Evolutionary conservation across 2,888 invertebrate species (phyloP).

Genomic region (Osmoderma eremita): DNA sequence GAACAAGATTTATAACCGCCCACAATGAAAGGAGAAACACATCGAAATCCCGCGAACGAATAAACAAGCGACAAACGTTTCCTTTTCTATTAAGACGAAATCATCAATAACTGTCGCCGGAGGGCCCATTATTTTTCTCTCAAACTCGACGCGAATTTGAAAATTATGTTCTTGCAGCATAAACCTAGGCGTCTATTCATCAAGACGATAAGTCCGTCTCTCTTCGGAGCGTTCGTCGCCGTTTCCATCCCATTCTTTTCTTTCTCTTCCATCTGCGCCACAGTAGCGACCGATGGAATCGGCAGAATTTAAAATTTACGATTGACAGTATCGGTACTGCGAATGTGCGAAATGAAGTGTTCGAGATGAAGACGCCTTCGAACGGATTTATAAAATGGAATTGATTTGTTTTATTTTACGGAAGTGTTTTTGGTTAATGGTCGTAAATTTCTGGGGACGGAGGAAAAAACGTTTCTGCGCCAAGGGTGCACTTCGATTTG

Average conservation of each 20-base stretch:
- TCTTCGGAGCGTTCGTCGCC: neutral
- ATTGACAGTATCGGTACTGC: constrained; percentile 8
- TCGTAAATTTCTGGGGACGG: constrained; percentile 4
- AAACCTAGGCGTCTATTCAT: constrained; percentile 30
- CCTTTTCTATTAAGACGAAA: constrained; percentile 35
- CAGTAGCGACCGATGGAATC: neutral
- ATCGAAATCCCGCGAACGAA: neutral
- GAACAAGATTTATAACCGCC: too few relatives aligned
- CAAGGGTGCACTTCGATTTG: too few relatives aligned
- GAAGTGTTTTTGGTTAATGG: constrained; percentile 8
- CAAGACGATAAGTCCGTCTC: neutral
- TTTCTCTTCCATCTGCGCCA: too few relatives aligned
- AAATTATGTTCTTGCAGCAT: constrained; percentile 31
- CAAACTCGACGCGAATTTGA: constrained; percentile 33
- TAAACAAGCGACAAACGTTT: constrained; percentile 34
- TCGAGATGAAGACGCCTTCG: constrained; percentile 21
- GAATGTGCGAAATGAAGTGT: constrained; percentile 27
- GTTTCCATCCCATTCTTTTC: neutral
- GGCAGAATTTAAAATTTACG: constrained; percentile 30
- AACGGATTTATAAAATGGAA: constrained; percentile 21
- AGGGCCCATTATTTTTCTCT: constrained; percentile 28
- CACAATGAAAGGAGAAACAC: too few relatives aligned
- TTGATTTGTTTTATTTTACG: constrained; percentile 22
- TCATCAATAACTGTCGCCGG: constrained; percentile 34
- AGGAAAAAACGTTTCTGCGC: neutral